Evolutionary conservation across 2,888 invertebrate genomes (phyloP).

Genomic region (Lithophane socia): DNA sequence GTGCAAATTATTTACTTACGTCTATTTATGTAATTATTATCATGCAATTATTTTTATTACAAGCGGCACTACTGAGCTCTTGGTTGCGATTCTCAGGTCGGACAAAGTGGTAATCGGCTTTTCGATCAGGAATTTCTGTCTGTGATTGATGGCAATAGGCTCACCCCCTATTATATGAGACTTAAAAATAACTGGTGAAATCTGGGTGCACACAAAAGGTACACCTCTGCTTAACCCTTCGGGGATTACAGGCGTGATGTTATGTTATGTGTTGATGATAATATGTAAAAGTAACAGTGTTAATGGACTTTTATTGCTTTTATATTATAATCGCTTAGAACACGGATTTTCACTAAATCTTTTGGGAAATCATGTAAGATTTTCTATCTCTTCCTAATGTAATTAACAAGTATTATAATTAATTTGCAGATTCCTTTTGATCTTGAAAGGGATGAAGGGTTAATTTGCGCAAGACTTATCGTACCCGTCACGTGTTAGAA

Average conservation of each 20-base stretch:
- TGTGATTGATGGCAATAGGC: too few relatives aligned
- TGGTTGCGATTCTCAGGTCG: background rate
- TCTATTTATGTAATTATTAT: too few relatives aligned
- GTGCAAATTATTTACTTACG: too few relatives aligned
- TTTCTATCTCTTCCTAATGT: constrained; percentile 9
- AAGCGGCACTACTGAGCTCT: background rate
- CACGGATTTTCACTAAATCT: constrained; percentile 22
- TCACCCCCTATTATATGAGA: background rate
- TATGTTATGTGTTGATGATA: background rate
- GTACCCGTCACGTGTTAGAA: background rate
- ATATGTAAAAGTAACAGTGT: background rate
- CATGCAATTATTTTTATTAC: too few relatives aligned
- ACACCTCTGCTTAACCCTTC: background rate
- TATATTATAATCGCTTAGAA: background rate
- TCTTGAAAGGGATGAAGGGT: constrained; percentile 25
- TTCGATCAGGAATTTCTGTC: background rate
- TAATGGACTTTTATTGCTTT: background rate
- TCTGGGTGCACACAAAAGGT: background rate
- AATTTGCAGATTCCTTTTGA: constrained; percentile 43
- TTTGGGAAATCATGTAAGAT: constrained; percentile 49
- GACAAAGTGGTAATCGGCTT: background rate
- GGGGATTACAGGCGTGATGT: background rate
- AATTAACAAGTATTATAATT: constrained; percentile 51
- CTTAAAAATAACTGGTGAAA: background rate
- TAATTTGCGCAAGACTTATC: constrained; percentile 10